phyloP scores from a whole-genome alignment of 2,888 invertebrate species.

The Epinotia brunnichana region DNA sequence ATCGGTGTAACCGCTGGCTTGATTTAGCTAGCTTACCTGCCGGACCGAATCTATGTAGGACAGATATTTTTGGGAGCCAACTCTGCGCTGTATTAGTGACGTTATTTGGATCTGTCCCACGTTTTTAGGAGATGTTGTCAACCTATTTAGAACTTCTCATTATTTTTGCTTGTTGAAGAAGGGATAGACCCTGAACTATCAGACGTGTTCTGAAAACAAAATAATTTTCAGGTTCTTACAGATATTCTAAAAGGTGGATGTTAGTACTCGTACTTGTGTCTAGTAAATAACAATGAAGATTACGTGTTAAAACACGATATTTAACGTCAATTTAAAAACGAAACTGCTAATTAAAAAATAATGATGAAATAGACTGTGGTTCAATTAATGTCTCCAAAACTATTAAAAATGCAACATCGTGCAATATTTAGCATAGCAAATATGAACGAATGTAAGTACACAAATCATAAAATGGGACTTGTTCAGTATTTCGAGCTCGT shows the following conservation, averaged over 20 bases:
- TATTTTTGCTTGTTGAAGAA: background rate
- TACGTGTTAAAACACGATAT: too few species aligned
- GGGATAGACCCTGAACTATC: background rate
- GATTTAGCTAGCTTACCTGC: slow-evolving; percentile 69
- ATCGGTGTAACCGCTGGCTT: slow-evolving; percentile 66
- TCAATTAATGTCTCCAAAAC: too few species aligned
- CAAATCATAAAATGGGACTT: background rate
- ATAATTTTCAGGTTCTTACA: background rate
- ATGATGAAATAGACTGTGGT: too few species aligned
- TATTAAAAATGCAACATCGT: too few species aligned
- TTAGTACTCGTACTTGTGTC: too few species aligned
- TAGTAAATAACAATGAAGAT: too few species aligned
- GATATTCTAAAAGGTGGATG: background rate
- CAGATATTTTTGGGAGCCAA: slow-evolving; percentile 65
- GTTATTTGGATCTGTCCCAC: slow-evolving; percentile 4
- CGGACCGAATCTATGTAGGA: slow-evolving; percentile 66
- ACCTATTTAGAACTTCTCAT: background rate
- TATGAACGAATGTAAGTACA: background rate
- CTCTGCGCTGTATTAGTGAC: slow-evolving; percentile 21
- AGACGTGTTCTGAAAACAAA: too few species aligned
- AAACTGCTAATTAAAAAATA: too few species aligned
- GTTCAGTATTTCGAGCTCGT: background rate
- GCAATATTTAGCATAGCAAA: background rate
- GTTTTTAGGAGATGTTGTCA: slow-evolving; percentile 30
- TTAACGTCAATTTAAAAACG: too few species aligned